Percentiles rank a stretch among this genome's conserved stretches.
phyloP scores from a whole-genome alignment of 2,113 vertebrate genomes.

The Psammodynastes pulverulentus region DNA sequence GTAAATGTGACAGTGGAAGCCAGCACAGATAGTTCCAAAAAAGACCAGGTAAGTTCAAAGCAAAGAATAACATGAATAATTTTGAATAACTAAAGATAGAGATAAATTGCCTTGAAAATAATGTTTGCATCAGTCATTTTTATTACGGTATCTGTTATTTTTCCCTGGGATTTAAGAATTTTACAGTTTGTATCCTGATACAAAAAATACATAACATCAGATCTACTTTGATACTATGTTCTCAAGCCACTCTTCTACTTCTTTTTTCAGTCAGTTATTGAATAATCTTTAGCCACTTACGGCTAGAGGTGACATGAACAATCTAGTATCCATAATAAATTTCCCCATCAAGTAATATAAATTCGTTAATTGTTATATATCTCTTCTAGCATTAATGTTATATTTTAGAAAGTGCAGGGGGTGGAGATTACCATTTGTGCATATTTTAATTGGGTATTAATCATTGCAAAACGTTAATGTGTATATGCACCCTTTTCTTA shows the following conservation, averaged over 20 bases:
- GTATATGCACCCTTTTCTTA: not conserved
- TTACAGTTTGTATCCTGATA: not conserved
- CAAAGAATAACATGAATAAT: constrained; percentile 39
- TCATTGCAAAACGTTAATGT: not conserved
- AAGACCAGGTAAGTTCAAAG: constrained; percentile 86
- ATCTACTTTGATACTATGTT: not conserved
- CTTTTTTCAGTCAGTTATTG: not conserved
- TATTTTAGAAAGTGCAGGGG: not conserved
- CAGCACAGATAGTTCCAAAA: constrained; percentile 92
- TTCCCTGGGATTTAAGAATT: not conserved
- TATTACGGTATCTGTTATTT: not conserved
- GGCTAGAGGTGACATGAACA: not conserved
- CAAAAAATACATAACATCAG: not conserved
- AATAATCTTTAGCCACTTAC: not conserved
- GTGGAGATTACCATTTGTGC: not conserved
- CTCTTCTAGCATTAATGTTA: not conserved
- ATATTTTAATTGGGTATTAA: not conserved
- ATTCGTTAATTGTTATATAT: not conserved
- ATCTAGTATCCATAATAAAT: not conserved
- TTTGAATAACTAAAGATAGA: constrained; percentile 30
- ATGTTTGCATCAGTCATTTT: not conserved
- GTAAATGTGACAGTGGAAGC: constrained; percentile 78
- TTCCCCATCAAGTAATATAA: not conserved
- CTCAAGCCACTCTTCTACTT: not conserved
- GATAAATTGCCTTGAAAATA: not conserved